These are phyloP conservation scores for Pseudococcus longispinus DNA, from an alignment of 2,888 invertebrate species.

Conservation along the genomic window DNA sequence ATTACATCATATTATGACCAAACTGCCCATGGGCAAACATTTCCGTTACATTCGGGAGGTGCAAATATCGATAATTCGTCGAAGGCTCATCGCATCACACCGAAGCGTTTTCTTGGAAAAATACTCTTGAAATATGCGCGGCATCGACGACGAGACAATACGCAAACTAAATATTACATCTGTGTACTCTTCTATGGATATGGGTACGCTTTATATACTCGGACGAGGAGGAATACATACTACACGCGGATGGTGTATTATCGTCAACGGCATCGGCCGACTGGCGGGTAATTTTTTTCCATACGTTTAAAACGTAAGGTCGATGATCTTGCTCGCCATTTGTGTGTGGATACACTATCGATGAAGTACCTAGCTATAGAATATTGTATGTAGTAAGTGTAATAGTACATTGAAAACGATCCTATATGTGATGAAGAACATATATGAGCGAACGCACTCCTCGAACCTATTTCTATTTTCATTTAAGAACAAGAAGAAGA, in stretches of 20 bases:
- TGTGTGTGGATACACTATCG: neutral
- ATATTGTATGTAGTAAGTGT: neutral
- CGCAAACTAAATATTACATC: neutral
- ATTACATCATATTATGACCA: no score
- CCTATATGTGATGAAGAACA: neutral
- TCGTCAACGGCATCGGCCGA: neutral
- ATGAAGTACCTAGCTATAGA: neutral
- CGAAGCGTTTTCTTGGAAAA: neutral
- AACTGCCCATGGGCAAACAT: no score
- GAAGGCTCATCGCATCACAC: neutral
- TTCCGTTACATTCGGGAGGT: no score
- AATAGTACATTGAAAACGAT: neutral
- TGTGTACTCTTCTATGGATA: neutral
- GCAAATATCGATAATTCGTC: neutral
- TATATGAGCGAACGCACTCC: neutral
- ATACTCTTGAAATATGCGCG: neutral
- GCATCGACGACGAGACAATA: neutral
- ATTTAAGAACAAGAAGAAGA: neutral
- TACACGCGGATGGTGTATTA: neutral
- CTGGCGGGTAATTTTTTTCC: neutral
- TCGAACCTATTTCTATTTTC: neutral
- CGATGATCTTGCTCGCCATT: constrained; percentile 5
- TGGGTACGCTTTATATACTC: neutral
- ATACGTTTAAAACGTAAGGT: neutral
- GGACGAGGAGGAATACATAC: neutral